Evolutionary conservation across 2,888 invertebrate species (phyloP).

Genomic region (Ormyrus nitidulus): DNA sequence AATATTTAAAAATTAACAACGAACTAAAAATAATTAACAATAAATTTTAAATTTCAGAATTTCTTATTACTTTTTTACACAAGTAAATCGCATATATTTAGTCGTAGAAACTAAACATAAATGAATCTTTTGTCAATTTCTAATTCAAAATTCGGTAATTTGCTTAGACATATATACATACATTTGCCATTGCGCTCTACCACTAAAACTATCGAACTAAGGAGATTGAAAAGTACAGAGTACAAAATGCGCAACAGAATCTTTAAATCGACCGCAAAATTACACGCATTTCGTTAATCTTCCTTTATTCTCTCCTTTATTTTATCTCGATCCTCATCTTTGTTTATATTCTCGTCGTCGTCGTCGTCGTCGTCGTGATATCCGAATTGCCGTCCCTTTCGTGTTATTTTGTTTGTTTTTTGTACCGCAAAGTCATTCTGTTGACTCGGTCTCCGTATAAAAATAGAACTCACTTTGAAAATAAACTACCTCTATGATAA

Average conservation of each 20-base stretch:
- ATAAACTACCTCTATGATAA: slow-evolving; percentile 57
- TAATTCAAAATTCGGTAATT: neutral
- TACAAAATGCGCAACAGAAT: slow-evolving; percentile 29
- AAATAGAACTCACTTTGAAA: slow-evolving; percentile 58
- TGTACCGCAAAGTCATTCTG: slow-evolving; percentile 47
- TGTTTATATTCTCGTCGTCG: neutral
- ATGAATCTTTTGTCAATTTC: neutral
- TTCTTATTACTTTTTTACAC: too few relatives aligned
- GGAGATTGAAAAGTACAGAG: neutral
- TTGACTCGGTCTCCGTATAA: slow-evolving; percentile 54
- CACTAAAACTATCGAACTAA: slow-evolving; percentile 29
- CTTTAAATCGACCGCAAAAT: slow-evolving; percentile 29
- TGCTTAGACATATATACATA: slow-evolving; percentile 17
- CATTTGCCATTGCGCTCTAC: slow-evolving; percentile 2
- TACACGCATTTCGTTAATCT: slow-evolving; percentile 41
- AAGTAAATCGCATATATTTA: too few relatives aligned
- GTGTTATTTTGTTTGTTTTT: slow-evolving; percentile 4
- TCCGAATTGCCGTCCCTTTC: neutral
- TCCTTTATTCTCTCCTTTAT: neutral
- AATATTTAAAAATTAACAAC: slow-evolving; percentile 20
- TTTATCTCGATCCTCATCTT: neutral
- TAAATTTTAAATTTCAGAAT: too few relatives aligned
- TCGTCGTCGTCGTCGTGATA: neutral
- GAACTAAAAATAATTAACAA: neutral
- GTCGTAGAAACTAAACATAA: too few relatives aligned